Conservation (phyloP, 2,113 vertebrate genomes). For the Sceloporus tristichus region DNA sequence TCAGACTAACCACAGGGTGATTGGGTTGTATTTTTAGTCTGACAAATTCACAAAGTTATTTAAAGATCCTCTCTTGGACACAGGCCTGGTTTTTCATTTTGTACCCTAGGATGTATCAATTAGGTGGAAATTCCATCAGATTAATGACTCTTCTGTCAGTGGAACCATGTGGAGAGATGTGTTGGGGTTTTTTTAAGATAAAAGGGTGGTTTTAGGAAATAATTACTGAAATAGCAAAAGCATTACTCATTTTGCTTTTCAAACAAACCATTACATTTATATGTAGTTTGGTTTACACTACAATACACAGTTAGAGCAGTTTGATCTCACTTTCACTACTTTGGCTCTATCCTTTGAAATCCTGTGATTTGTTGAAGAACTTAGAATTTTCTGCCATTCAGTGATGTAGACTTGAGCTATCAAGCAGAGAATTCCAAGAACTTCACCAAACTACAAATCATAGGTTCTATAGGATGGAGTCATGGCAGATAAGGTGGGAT, state of each 20-base stretch:
- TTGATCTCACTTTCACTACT: too few species aligned
- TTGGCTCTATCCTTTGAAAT: too few species aligned
- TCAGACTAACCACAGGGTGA: constrained; percentile 6
- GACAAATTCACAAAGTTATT: constrained; percentile 42
- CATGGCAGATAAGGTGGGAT: too few species aligned
- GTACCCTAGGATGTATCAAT: constrained; percentile 2
- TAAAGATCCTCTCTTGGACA: constrained; percentile 40
- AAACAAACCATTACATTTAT: not conserved
- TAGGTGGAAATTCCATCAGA: constrained; percentile 40
- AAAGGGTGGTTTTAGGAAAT: constrained; percentile 26
- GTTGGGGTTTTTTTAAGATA: not conserved
- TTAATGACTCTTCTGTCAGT: constrained; percentile 7
- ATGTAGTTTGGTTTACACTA: not conserved
- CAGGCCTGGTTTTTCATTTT: constrained; percentile 17
- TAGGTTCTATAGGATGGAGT: too few species aligned
- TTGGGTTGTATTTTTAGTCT: constrained; percentile 29
- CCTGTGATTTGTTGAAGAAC: too few species aligned
- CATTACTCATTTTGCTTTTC: constrained; percentile 9
- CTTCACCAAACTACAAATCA: too few species aligned
- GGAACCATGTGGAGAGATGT: constrained; percentile 1
- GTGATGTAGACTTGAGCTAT: too few species aligned
- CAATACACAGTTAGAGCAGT: too few species aligned
- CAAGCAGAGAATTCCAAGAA: too few species aligned
- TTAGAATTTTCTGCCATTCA: too few species aligned
- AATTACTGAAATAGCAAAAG: not conserved